Evolutionary conservation across 2,113 vertebrate genomes (phyloP), one percentile per base, ranked within the genome.

Genomic region (Tautogolabrus adspersus): DNA sequence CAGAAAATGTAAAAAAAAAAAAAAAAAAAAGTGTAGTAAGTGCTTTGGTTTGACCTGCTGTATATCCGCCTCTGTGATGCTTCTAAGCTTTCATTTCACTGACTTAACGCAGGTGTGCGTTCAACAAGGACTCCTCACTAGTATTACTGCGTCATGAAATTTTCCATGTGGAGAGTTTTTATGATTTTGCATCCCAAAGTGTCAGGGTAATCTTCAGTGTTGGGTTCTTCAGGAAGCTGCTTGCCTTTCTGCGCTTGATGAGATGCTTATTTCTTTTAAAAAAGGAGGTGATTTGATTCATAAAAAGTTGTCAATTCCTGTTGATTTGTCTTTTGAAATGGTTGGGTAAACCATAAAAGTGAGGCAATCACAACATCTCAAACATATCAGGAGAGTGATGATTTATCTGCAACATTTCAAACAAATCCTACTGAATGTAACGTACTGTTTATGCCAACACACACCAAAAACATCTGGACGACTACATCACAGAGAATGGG

Each of bases 401-500:
- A 69, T 44, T 78, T 56, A 54, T 65, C 64, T 47, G 77, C 57
- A 58, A 37, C 38, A 67, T 57, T 73, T 26, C 0, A 16, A 64
- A 81, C 40, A 44, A 66, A 75, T 83, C 61, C 54, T 59, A 81
- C 64, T 37, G 22, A 77, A 65, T 72, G 70, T 21, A 65, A 72
- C 2, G 47, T 19, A 49, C 52, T 10, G 21, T 64, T 85, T 56
- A 77, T 51, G 70, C 63, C 66, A 51, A 82, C 75, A 81, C 65
- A 88, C 75, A 89, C 52, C 67, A 38, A 81, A 49, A 72, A 88
- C 78, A 60, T 85, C 80, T 75, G 76, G 75, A 90, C 75, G 51
- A 80, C 71, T 21, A 90, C 87, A 79, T 72, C 77, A 88, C 85
- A 82, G 80, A 72, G 78, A 76, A 85, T 54, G 51, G 58, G 67